A percentile compares a stretch with the other conserved stretches of the same genome.
phyloP scores from a whole-genome alignment of 2,797 vertebrate genomes.

The Notamacropus eugenii region DNA sequence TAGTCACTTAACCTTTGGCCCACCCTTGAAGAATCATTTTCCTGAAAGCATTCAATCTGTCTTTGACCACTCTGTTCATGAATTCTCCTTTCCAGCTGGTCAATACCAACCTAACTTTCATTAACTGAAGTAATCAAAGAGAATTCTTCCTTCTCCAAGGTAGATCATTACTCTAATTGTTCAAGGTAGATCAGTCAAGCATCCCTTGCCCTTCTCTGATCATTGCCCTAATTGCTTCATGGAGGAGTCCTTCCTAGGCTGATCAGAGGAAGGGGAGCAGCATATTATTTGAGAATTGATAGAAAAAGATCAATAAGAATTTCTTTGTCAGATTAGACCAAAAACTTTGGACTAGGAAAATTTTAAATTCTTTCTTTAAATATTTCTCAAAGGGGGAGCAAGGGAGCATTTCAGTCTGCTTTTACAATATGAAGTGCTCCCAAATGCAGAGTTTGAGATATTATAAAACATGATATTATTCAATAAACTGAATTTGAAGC shows the following conservation, averaged over 20 bases:
- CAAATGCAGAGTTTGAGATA: neutral
- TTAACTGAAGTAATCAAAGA: neutral
- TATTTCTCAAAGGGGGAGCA: neutral
- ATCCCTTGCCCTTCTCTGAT: neutral
- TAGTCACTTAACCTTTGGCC: neutral
- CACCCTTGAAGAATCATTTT: neutral
- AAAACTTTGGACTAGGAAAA: neutral
- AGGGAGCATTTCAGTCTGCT: neutral
- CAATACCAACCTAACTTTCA: neutral
- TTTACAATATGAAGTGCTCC: neutral
- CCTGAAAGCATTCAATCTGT: neutral
- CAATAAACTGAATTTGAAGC: neutral
- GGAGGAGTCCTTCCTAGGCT: neutral
- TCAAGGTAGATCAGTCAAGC: neutral
- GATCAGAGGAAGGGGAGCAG: neutral
- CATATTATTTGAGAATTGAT: neutral
- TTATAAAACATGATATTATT: neutral
- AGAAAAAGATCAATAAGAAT: neutral
- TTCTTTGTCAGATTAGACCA: neutral
- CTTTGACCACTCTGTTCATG: neutral
- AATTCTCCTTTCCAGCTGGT: neutral
- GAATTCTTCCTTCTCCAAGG: neutral
- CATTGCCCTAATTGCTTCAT: neutral
- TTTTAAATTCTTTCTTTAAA: neutral
- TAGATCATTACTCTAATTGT: neutral